Conservation (phyloP, 92 coral and sea anemone genomes). For the Galaxea fascicularis region DNA sequence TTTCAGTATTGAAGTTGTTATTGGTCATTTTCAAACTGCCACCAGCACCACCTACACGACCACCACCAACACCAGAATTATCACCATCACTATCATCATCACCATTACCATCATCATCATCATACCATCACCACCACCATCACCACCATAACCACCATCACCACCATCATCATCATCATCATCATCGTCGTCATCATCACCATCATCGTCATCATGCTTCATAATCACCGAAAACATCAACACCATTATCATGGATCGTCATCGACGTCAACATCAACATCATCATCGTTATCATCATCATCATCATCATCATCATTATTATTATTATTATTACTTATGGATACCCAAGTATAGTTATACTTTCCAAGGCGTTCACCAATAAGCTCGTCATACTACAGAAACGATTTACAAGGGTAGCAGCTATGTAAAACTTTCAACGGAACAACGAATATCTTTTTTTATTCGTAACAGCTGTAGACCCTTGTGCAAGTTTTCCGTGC, state of each 20-base stretch:
- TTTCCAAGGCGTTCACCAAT: too few relatives aligned
- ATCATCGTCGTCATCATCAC: background rate
- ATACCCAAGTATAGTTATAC: too few relatives aligned
- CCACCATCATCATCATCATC: background rate
- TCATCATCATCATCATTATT: background rate
- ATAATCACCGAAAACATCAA: background rate
- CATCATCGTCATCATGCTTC: background rate
- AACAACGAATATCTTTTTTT: background rate
- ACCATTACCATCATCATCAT: too few relatives aligned
- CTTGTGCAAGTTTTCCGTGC: conserved; percentile 32
- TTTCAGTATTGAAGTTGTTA: too few relatives aligned
- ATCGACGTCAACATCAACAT: background rate
- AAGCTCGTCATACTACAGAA: background rate
- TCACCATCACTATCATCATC: background rate
- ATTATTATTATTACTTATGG: too few relatives aligned
- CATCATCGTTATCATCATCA: background rate
- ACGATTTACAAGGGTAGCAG: too few relatives aligned
- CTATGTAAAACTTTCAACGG: background rate
- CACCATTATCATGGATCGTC: background rate
- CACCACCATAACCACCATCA: background rate
- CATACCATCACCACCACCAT: background rate
- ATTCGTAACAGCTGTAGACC: conserved; percentile 5
- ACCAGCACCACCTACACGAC: too few relatives aligned
- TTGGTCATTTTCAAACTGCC: too few relatives aligned
- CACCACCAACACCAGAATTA: background rate